Conservation (phyloP, 2,113 vertebrate species). For the Dasypus novemcinctus region DNA sequence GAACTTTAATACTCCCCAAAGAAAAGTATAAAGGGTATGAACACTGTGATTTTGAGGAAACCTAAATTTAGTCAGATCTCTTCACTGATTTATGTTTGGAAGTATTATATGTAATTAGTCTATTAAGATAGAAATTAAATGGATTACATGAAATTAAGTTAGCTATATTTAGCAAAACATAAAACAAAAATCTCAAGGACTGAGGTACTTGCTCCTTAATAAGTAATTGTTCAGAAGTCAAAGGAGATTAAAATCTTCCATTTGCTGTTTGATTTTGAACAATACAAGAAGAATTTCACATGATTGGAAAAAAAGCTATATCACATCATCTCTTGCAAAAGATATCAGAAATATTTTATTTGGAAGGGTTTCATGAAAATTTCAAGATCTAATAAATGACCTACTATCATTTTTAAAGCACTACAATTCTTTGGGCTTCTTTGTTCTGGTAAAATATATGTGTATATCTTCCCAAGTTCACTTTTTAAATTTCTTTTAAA, state of each 20-base stretch:
- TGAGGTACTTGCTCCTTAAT: background rate
- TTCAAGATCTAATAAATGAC: background rate
- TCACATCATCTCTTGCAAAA: background rate
- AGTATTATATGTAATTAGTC: background rate
- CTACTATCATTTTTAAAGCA: background rate
- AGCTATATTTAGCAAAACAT: background rate
- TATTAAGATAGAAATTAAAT: background rate
- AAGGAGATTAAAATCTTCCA: background rate
- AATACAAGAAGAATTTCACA: background rate
- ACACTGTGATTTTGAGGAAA: background rate
- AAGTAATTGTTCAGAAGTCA: background rate
- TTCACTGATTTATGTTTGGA: background rate
- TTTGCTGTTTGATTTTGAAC: background rate
- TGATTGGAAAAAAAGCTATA: background rate
- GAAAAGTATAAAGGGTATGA: background rate
- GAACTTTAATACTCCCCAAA: background rate
- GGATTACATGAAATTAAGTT: background rate
- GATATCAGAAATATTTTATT: background rate
- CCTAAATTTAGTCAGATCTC: background rate
- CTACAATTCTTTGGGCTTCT: background rate
- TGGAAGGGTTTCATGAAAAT: background rate
- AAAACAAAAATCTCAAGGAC: conserved; percentile 1
- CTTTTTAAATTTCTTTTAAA: background rate
- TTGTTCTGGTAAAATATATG: background rate
- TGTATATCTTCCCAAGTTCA: conserved; percentile 4